phyloP scores from a whole-genome alignment of 2,888 invertebrate genomes.

The Geophilus truncorum region DNA sequence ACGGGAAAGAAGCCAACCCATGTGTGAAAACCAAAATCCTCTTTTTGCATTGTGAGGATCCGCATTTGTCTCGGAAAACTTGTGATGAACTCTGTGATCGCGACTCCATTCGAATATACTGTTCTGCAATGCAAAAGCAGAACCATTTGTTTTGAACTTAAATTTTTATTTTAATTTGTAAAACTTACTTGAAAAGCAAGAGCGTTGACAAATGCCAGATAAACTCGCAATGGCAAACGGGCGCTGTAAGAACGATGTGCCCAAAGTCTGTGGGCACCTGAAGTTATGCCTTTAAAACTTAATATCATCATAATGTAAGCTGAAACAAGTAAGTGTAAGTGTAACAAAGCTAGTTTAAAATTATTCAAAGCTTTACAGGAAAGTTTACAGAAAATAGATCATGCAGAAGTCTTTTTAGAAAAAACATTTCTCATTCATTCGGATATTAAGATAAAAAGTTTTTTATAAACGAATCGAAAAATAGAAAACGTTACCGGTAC shows the following conservation, averaged over 20 bases:
- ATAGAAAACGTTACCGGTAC: no score
- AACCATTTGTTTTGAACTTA: background rate
- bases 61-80: slow-evolving; percentile 87
- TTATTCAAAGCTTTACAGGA: no score
- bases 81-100: slow-evolving; percentile 81
- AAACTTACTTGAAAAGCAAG: slow-evolving; percentile 75
- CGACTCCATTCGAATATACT: slow-evolving; percentile 82
- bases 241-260: slow-evolving; percentile 91
- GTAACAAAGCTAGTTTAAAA: no score
- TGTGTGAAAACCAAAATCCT: slow-evolving; percentile 93
- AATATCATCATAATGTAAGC: background rate
- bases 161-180: background rate
- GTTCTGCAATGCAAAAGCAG: slow-evolving; percentile 63
- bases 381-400: no score
- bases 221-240: slow-evolving; percentile 69
- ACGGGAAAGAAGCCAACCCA: slow-evolving; percentile 86
- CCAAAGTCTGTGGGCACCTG: slow-evolving; percentile 92
- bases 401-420: no score
- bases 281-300: slow-evolving; percentile 56
- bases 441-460: no score
- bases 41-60: slow-evolving; percentile 88
- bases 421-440: no score
- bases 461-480: no score
- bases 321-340: no score
- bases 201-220: slow-evolving; percentile 75